Conservation (phyloP, 2,888 invertebrate species). For the Drosophila falleni region DNA sequence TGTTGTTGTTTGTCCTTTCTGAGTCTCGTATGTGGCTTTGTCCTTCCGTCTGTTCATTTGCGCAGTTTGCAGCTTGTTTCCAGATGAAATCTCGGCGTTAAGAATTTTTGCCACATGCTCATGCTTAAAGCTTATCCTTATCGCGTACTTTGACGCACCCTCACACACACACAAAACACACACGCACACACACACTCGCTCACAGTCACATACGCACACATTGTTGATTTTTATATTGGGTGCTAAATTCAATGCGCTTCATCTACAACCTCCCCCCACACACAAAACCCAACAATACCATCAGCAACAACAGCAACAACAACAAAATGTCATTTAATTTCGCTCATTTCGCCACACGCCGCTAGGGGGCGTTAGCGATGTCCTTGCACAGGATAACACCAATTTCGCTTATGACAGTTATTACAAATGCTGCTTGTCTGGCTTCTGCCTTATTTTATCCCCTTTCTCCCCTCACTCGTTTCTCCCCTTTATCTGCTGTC, state of each 20-base stretch:
- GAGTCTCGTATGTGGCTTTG: conserved; percentile 15
- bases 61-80: conserved; percentile 56
- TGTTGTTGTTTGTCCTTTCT: conserved; percentile 9
- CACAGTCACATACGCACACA: conserved; percentile 44
- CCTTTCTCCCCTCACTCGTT: too few relatives aligned
- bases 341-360: conserved; percentile 53
- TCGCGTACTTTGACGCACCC: conserved; percentile 48
- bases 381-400: conserved; percentile 74
- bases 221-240: conserved; percentile 75
- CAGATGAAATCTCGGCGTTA: conserved; percentile 64
- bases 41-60: conserved; percentile 52
- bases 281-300: conserved; percentile 15
- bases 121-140: conserved; percentile 68
- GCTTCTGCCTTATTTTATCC: conserved; percentile 4
- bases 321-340: conserved; percentile 71
- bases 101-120: conserved; percentile 64
- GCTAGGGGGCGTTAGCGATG: conserved; percentile 34
- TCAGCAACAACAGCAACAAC: conserved; percentile 20
- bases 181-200: background rate
- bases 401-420: conserved; percentile 81
- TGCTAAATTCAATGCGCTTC: conserved; percentile 69
- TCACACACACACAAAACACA: conserved; percentile 2
- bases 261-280: conserved; percentile 1
- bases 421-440: conserved; percentile 77
- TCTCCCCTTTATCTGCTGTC: background rate